These are phyloP conservation scores for Notocelia uddmanniana DNA, from an alignment of 2,888 invertebrate species.

Conservation along the genomic window DNA sequence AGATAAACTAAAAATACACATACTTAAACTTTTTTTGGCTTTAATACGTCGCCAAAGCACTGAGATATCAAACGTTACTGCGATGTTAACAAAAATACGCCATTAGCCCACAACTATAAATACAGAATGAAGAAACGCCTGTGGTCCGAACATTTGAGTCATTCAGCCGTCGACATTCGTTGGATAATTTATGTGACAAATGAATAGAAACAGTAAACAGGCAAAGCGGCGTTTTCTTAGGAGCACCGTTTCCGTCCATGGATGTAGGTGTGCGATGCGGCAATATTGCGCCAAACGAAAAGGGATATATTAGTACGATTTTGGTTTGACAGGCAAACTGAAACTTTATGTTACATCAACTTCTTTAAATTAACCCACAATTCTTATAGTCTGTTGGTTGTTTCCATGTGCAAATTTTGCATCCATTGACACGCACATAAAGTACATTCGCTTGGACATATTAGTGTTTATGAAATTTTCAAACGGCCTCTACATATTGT, in stretches of 20 bases:
- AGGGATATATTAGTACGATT: neutral
- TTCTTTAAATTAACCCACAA: neutral
- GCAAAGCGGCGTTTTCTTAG: conserved; percentile 51
- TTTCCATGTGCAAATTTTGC: too few relatives aligned
- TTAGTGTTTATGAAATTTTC: too few relatives aligned
- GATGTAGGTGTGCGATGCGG: conserved; percentile 19
- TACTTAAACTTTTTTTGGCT: too few relatives aligned
- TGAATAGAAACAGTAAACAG: conserved; percentile 56
- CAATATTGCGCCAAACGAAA: neutral
- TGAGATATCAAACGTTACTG: too few relatives aligned
- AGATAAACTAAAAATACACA: too few relatives aligned
- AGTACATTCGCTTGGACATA: too few relatives aligned
- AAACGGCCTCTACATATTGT: too few relatives aligned
- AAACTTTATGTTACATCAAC: neutral
- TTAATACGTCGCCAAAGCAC: too few relatives aligned
- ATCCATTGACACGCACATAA: too few relatives aligned
- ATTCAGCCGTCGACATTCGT: conserved; percentile 44
- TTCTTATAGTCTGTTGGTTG: neutral
- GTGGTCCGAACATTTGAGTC: conserved; percentile 31
- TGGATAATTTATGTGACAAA: conserved; percentile 65
- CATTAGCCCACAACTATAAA: conserved; percentile 21
- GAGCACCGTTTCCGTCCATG: conserved; percentile 50
- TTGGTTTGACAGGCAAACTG: neutral
- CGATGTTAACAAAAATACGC: neutral
- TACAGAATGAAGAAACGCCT: conserved; percentile 37